Percentiles rank a stretch among this genome's conserved stretches.
Evolutionary conservation across 1,140 invertebrate species (phyloP).

Genomic region (Apolygus lucorum): DNA sequence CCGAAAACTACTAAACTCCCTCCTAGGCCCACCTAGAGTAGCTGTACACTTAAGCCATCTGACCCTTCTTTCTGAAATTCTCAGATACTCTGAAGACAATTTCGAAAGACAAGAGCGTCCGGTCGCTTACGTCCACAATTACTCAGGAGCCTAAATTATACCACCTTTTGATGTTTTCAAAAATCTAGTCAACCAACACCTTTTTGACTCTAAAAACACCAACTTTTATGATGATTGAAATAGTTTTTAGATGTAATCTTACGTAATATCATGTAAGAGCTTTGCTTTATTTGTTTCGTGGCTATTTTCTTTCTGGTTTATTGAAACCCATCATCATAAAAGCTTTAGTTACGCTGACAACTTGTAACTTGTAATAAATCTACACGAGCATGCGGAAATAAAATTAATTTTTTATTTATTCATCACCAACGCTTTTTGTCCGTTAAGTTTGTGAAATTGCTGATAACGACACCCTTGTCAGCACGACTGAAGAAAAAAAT

Average conservation of each 20-base stretch:
- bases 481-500: too few relatives aligned
- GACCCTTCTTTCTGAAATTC: not conserved
- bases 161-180: not conserved
- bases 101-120: not conserved
- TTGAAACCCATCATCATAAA: too few relatives aligned
- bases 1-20: slow-evolving; percentile 28
- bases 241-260: not conserved
- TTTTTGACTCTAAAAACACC: not conserved
- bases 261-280: not conserved
- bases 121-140: too few relatives aligned
- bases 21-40: not conserved
- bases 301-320: too few relatives aligned
- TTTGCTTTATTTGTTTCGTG: slow-evolving; percentile 6
- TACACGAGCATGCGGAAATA: slow-evolving; percentile 2
- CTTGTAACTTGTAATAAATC: slow-evolving; percentile 1
- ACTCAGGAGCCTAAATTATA: too few relatives aligned
- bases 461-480: too few relatives aligned
- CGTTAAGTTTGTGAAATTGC: too few relatives aligned
- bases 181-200: not conserved
- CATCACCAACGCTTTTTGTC: too few relatives aligned
- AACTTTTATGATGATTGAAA: slow-evolving; percentile 8
- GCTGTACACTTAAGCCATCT: not conserved
- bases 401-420: slow-evolving; percentile 4
- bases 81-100: not conserved
- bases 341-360: not conserved